Base-by-base conservation (phyloP, 2,797 vertebrate species). In the Enteromius unitaeniatus region DNA sequence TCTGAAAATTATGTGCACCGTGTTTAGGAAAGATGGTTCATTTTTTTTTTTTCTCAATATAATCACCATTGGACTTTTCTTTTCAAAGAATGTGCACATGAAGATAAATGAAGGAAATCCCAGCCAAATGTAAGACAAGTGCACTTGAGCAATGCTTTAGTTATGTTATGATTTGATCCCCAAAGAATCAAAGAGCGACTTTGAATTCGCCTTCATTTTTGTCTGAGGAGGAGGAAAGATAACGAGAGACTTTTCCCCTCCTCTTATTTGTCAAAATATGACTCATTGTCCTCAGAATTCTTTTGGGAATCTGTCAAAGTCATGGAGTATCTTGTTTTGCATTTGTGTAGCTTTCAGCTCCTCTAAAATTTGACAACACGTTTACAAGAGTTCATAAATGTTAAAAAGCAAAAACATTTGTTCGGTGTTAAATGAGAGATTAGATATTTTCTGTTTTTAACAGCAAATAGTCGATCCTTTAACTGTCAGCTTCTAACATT, bases 151-250 rank as follows among this genome's bases (percentile, higher is more conserved):
- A 67, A 47, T 42, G 49, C 28, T 31, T 77, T 78, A 64, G 73
- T 78, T 78, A 58, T 62, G 21, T 42, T 60, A 49, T 55, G 64
- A 47, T 68, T 65, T 78, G 64, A 37, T 83, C 40, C 65, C 82
- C 21, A 34, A 69, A 70, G 74, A 58, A 58, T 78, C 37, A 83
- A 78, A 60, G 7, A 19, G 58, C 64, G 34, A 19, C 51, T 78
- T 47, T 83, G 64, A 62, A 83, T 49, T 21, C 26, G 77, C 67
- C 26, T 40, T 23, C 8, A 45, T 77, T 75, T 74, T 49, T 78
- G 34, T 58, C 15, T 58, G 26, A 58, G 62, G 3, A 26, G n/a
- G 26, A 60, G 23, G n/a, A 79, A 78, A 28, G 40, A 47, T 78
- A 78, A 83, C 78, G 26, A 83, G 62, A 55, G n/a, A 68, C 11